phyloP scores from a whole-genome alignment of 2,888 invertebrate species.

The Corythucha ciliata region DNA sequence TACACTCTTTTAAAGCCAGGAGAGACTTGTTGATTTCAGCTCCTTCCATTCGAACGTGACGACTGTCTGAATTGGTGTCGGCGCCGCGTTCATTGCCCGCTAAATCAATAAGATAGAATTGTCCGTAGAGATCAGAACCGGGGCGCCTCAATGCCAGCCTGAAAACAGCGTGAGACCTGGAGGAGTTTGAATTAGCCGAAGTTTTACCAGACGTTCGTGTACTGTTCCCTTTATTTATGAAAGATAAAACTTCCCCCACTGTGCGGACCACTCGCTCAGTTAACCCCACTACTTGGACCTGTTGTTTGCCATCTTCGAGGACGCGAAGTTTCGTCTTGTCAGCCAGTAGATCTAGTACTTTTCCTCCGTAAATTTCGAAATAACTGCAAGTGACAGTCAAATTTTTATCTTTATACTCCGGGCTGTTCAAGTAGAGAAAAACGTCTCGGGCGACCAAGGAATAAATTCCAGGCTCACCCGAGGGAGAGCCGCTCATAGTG shows the following conservation, averaged over 20 bases:
- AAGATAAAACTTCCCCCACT: slow-evolving; percentile 85
- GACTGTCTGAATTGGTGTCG: slow-evolving; percentile 91
- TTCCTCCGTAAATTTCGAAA: slow-evolving; percentile 99
- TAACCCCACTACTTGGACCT: slow-evolving; percentile 93
- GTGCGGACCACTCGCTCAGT: slow-evolving; percentile 84
- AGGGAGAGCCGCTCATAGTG: slow-evolving; percentile 97
- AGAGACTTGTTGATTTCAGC: slow-evolving; percentile 96
- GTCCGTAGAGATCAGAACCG: slow-evolving; percentile 80
- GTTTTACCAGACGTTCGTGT: slow-evolving; percentile 95
- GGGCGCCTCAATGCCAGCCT: slow-evolving; percentile 82
- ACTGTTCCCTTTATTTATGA: slow-evolving; percentile 83
- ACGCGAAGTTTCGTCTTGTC: slow-evolving; percentile 91
- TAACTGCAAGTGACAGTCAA: slow-evolving; percentile 89
- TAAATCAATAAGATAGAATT: slow-evolving; percentile 96
- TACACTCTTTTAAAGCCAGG: slow-evolving; percentile 94
- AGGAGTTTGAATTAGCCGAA: slow-evolving; percentile 95
- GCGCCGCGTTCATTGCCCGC: slow-evolving; percentile 98
- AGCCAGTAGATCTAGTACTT: slow-evolving; percentile 80
- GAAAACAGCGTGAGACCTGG: slow-evolving; percentile 97
- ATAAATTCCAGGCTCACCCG: slow-evolving; percentile 91
- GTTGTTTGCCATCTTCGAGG: slow-evolving; percentile 93
- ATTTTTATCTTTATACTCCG: slow-evolving; percentile 75
- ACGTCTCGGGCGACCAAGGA: slow-evolving; percentile 94
- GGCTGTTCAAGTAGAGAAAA: slow-evolving; percentile 68
- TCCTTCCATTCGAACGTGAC: slow-evolving; percentile 94